Percentiles rank a stretch among this genome's conserved stretches.
phyloP scores from a whole-genome alignment of 2,888 invertebrate species.

The Lochmaea crataegi region DNA sequence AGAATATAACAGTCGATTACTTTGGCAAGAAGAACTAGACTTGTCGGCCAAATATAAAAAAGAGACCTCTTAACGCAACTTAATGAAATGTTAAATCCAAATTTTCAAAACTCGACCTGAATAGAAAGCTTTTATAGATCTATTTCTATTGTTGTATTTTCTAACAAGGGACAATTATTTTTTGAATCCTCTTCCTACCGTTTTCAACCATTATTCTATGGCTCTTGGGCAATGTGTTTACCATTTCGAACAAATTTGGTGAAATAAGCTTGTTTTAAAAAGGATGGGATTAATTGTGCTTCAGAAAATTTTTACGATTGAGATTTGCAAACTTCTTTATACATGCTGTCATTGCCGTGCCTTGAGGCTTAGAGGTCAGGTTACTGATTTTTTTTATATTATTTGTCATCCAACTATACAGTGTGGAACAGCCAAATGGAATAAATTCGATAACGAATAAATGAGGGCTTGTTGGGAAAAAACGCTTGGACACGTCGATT shows the following conservation, averaged over 20 bases:
- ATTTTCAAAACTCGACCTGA: constrained; percentile 52
- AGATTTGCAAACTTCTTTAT: constrained; percentile 24
- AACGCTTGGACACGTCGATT: no score
- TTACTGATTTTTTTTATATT: not conserved
- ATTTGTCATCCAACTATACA: not conserved
- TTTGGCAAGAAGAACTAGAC: constrained; percentile 43
- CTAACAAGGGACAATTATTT: constrained; percentile 44
- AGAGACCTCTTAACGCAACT: constrained; percentile 55
- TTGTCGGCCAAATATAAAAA: constrained; percentile 45
- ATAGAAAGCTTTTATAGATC: constrained; percentile 42
- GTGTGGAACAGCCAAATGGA: no score
- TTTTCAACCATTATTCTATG: constrained; percentile 33
- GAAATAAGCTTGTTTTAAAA: constrained; percentile 46
- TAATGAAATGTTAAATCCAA: constrained; percentile 60
- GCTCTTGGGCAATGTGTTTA: constrained; percentile 42
- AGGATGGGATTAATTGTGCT: constrained; percentile 40
- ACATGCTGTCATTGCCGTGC: not conserved
- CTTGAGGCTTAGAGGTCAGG: not conserved
- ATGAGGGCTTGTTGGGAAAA: no score
- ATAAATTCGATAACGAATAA: no score
- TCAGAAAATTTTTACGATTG: constrained; percentile 29
- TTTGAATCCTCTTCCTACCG: constrained; percentile 41
- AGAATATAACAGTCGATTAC: constrained; percentile 46
- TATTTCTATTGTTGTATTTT: constrained; percentile 39
- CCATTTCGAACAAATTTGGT: constrained; percentile 44